These are phyloP conservation scores for Myripristis jacobus DNA, from an alignment of 2,797 vertebrate genomes.

Conservation along the genomic window DNA sequence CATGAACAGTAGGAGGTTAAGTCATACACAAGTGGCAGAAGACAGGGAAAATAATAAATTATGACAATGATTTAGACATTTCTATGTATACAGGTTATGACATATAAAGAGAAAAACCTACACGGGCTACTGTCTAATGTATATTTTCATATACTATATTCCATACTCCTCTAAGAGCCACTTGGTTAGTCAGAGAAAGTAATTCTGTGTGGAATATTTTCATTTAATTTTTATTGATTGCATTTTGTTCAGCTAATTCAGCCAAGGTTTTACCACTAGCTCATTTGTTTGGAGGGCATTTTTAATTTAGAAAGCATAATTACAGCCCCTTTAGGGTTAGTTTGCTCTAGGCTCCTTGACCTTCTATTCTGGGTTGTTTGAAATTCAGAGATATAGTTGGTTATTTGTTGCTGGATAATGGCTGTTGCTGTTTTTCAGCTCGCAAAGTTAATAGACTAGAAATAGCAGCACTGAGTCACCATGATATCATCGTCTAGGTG, in stretches of 20 bases:
- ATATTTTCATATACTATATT: no score
- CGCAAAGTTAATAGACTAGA: conserved; percentile 24
- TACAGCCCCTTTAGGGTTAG: neutral
- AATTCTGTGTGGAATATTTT: neutral
- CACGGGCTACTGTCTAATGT: no score
- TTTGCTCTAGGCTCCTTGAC: neutral
- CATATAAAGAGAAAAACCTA: no score
- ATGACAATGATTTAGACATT: no score
- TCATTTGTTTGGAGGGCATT: neutral
- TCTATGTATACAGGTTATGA: no score
- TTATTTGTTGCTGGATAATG: neutral
- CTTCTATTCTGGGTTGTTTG: neutral
- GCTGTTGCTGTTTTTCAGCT: neutral
- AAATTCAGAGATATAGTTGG: conserved; percentile 3
- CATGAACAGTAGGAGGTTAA: neutral
- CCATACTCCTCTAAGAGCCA: no score
- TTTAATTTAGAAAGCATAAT: neutral
- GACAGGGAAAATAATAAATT: neutral
- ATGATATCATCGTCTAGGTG: neutral
- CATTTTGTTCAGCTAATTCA: neutral
- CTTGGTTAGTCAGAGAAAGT: neutral
- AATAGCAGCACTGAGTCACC: conserved; percentile 43
- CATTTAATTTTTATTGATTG: neutral
- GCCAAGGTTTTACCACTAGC: neutral
- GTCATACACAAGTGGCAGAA: neutral